Percentiles rank a stretch among this genome's conserved stretches.
Conservation (phyloP, 1,140 invertebrate species). For the Cyclargus thomasi region DNA sequence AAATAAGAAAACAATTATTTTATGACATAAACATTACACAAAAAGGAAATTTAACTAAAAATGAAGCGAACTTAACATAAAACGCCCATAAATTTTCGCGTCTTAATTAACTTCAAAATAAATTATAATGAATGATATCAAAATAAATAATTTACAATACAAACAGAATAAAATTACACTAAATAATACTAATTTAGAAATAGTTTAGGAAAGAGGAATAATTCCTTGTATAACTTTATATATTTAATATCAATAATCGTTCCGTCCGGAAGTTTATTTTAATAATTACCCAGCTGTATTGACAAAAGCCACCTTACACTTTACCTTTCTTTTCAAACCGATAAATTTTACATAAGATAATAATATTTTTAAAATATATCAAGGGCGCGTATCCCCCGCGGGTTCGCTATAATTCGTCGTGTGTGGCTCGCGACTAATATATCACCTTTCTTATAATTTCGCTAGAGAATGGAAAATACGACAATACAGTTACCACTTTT, state of each 20-base stretch:
- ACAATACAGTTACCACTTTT: constrained; percentile 24
- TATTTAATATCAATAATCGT: background rate
- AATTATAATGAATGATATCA: constrained; percentile 7
- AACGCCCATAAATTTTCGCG: constrained; percentile 9
- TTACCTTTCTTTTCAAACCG: background rate
- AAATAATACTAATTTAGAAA: constrained; percentile 8
- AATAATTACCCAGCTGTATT: background rate
- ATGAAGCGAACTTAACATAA: constrained; percentile 5
- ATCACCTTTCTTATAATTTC: constrained; percentile 33
- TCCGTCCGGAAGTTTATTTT: background rate
- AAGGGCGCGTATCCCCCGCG: constrained; percentile 48
- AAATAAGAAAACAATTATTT: background rate
- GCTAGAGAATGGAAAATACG: background rate
- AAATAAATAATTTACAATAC: constrained; percentile 11
- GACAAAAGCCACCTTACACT: background rate
- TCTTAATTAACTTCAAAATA: constrained; percentile 16
- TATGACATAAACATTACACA: background rate
- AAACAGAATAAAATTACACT: constrained; percentile 13
- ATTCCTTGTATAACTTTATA: background rate
- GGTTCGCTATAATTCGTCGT: constrained; percentile 62
- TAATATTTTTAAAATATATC: constrained; percentile 37
- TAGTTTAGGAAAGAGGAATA: constrained; percentile 1
- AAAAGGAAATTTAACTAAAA: background rate
- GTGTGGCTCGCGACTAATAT: constrained; percentile 56
- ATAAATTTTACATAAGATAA: background rate